phyloP scores from a whole-genome alignment of 2,888 invertebrate species.

The Leucania comma region DNA sequence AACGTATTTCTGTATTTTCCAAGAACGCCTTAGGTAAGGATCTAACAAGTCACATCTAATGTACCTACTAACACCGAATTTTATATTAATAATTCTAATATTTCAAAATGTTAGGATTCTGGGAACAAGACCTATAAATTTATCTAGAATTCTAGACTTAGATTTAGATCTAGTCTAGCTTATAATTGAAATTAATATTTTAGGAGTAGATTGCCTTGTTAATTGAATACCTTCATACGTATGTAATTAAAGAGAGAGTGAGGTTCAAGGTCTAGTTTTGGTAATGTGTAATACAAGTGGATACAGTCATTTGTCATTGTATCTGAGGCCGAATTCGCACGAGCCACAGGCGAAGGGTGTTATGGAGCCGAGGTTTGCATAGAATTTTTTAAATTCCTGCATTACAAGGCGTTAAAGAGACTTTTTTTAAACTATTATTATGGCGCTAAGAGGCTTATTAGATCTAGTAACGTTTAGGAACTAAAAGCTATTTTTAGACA shows the following conservation, averaged over 20 bases:
- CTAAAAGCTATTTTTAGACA: no score
- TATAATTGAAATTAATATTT: conserved; percentile 15
- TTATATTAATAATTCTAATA: not conserved
- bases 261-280: not conserved
- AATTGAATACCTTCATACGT: not conserved
- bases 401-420: no score
- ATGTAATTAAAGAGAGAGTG: no score
- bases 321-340: no score
- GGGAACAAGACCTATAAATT: not conserved
- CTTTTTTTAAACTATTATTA: no score
- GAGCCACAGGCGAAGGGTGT: no score
- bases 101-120: not conserved
- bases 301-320: no score
- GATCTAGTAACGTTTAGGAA: no score
- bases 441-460: no score
- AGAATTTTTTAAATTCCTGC: no score
- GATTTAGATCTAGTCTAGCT: not conserved
- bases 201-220: no score
- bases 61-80: not conserved
- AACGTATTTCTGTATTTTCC: conserved; percentile 7
- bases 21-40: not conserved
- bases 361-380: no score
- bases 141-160: not conserved
- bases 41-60: not conserved
- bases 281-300: not conserved